phyloP scores from a whole-genome alignment of 1,140 invertebrate genomes.

The Orius laevigatus region DNA sequence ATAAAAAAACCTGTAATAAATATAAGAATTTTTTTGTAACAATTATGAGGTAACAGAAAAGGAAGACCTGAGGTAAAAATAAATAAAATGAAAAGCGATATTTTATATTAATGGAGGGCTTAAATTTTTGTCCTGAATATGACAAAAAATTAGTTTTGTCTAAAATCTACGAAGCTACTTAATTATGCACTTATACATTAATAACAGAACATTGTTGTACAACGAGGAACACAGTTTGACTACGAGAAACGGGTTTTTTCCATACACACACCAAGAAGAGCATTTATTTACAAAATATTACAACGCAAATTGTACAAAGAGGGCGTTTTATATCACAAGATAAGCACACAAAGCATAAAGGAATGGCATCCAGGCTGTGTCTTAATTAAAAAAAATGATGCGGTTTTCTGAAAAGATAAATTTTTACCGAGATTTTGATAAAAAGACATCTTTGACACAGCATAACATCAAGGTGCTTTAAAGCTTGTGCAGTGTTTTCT shows the following conservation, averaged over 20 bases:
- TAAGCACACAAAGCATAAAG: constrained; percentile 15
- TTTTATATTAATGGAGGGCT: no score
- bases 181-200: no score
- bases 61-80: no score
- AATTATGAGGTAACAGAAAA: no score
- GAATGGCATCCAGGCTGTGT: constrained; percentile 14
- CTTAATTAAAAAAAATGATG: neutral
- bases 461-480: constrained; percentile 9
- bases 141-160: no score
- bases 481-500: constrained; percentile 16
- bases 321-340: constrained; percentile 15
- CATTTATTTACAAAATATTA: constrained; percentile 23
- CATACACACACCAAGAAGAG: constrained; percentile 10
- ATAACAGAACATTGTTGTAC: neutral
- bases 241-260: constrained; percentile 9
- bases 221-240: constrained; percentile 14
- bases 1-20: no score
- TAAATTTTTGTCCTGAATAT: no score
- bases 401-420: neutral
- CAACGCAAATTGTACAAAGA: constrained; percentile 22
- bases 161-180: no score
- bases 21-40: no score
- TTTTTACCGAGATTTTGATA: neutral
- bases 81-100: no score
- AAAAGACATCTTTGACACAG: constrained; percentile 6